Conservation (phyloP, 2,113 vertebrate genomes). For the Gavia stellata region DNA sequence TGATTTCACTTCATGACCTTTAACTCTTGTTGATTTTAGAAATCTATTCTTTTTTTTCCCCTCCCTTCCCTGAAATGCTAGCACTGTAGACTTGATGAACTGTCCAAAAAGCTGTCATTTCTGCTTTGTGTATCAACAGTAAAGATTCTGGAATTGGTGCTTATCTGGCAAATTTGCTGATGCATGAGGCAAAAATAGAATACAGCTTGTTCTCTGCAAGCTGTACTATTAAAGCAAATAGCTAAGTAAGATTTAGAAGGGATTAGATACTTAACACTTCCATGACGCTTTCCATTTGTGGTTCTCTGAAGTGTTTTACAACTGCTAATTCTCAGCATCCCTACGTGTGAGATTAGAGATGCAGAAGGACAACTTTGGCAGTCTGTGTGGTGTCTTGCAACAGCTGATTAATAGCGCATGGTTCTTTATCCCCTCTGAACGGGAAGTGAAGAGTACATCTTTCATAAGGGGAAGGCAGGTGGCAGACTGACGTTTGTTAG, state of each 20-base stretch:
- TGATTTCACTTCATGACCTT: not conserved
- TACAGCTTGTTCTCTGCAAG: not conserved
- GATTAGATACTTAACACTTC: conserved; percentile 33
- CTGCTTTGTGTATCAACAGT: not conserved
- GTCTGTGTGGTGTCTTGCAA: not conserved
- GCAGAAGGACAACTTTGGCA: not conserved
- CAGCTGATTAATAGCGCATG: not conserved
- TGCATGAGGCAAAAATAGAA: not conserved
- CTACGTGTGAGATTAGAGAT: not conserved
- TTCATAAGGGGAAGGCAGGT: not conserved
- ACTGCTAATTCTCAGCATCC: not conserved
- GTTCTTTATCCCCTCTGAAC: not conserved
- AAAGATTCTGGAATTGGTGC: not conserved
- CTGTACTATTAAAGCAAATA: conserved; percentile 13
- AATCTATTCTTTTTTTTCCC: not conserved
- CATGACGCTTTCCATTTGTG: not conserved
- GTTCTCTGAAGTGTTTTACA: conserved; percentile 27
- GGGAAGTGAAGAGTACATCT: not conserved
- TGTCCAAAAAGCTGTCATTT: not conserved
- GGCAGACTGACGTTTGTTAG: not conserved
- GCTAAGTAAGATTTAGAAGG: conserved; percentile 12
- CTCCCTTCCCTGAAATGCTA: not conserved
- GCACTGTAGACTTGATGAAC: not conserved
- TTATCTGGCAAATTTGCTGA: conserved; percentile 24
- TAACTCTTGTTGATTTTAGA: not conserved